Base-by-base conservation (phyloP, 2,113 vertebrate species). In the Bagarius yarrelli region DNA sequence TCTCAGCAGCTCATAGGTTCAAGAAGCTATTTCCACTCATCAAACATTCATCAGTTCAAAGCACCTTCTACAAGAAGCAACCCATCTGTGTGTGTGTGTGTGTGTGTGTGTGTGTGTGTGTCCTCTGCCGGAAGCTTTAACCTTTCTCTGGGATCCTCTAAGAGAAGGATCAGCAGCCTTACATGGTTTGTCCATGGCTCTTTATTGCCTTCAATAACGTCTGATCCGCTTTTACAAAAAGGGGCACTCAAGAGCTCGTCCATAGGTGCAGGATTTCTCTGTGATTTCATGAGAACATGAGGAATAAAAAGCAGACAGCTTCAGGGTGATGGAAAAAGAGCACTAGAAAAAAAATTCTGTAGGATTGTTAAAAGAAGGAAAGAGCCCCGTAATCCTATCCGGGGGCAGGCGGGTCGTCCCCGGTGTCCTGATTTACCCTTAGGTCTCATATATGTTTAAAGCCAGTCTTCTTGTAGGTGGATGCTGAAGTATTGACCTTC, bases 391-490 rank as follows among this genome's bases (percentile, higher is more conserved):
- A 89, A 91, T 90, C 90, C 89, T 76, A 47, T 55, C 83, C 5
- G 36, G n/a, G 69, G 57, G 60, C 66, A 87, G 11, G 56, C 83
- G 85, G 85, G 55, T 55, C 87, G 84, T 88, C 85, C 88, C 84
- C 78, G 56, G 79, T 85, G 86, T 84, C 67, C 18, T 86, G 86
- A 85, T 81, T 66, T 73, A 83, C 88, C 85, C 89, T 47, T 80
- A 83, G 86, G 82, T 83, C 90, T 93, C 92, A 92, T 93, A 88
- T 90, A 92, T 91, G 89, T 92, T 92, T 92, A 89, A 93, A 87
- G 83, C 80, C 85, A 84, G 74, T n/a, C 57, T 78, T 89, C 85
- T 84, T 83, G 87, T 88, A 88, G 0, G 11, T 78, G 52, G 79
- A 80, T 80, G 76, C 80, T 73, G 70, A 55, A 57, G 76, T 91